Base-by-base conservation (phyloP, 2,797 vertebrate species). In the Gallirallus australis region DNA sequence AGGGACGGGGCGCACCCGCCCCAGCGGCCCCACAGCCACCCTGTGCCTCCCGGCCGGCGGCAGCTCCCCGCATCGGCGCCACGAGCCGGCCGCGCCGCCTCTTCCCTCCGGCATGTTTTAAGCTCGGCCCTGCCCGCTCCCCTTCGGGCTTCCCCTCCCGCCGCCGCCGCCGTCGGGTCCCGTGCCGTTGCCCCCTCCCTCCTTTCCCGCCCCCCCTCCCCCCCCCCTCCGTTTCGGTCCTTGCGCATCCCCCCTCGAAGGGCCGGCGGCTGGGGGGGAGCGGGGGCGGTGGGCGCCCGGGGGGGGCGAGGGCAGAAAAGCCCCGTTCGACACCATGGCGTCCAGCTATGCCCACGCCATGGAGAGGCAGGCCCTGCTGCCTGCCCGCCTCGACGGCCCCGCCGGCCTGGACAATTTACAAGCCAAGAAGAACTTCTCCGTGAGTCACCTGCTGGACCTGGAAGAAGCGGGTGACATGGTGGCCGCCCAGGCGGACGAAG, bases 391-490 rank as follows among this genome's bases (percentile, higher is more conserved):
- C 98, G 99, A 99, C 97, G 99, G 98, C 92, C 98, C 99, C 53
- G 98, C 98, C 82, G 98, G 98, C 97, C 98, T 99, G 98, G 99
- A 99, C 98, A 99, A 98, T 97, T 98, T 99, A 97, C 99, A 99
- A 97, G 99, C 98, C 93, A 99, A 99, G 94, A 99, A 99, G 99
- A 99, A 99, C 98, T 99, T 99, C 98, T 99, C 99, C 23, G 99
- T 99, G 91, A 99, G 99, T 98, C 99, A 99, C 99, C 99, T 99
- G 99, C 96, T 99, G 97, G 99, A 99, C 96, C 99, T 99, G 98
- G 99, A 99, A 91, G 99, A 99, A 96, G 99, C 99, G 94, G 98
- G 98, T 69, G 99, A 99, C 89, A 99, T 99, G 98, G 99, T 98
- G 82, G 99, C 98, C 60, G 98, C 97, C n/a, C 99, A 99, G 97